Conservation (phyloP, 2,888 invertebrate species). For the Melieria omissa region DNA sequence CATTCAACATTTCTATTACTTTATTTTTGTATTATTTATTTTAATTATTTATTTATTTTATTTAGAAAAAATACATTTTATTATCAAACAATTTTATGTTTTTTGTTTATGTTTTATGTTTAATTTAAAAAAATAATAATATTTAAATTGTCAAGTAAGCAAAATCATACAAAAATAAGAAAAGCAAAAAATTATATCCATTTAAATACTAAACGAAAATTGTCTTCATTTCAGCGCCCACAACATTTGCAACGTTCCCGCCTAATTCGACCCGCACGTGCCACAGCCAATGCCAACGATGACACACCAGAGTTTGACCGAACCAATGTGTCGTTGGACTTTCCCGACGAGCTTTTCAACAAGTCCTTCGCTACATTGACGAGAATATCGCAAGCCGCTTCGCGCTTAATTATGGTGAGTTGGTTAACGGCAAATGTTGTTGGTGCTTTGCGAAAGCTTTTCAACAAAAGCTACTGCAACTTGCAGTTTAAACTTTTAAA, state of each 20-base stretch:
- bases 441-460: neutral
- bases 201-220: neutral
- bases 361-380: conserved; percentile 72
- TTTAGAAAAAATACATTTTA: too few species aligned
- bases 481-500: conserved; percentile 13
- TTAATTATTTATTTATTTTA: too few species aligned
- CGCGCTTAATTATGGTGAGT: conserved; percentile 72
- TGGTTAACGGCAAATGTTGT: neutral
- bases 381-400: conserved; percentile 71
- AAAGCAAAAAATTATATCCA: too few species aligned
- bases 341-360: conserved; percentile 72
- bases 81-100: too few species aligned
- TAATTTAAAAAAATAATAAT: neutral
- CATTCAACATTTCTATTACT: too few species aligned
- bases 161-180: too few species aligned
- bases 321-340: conserved; percentile 70
- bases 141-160: neutral
- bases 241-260: conserved; percentile 6
- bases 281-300: conserved; percentile 55
- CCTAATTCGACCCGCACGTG: conserved; percentile 46
- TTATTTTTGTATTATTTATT: too few species aligned
- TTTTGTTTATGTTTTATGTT: too few species aligned
- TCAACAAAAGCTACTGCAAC: neutral
- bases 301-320: conserved; percentile 69
- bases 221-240: neutral